A percentile compares a stretch with the other conserved stretches of the same genome.
phyloP scores from a whole-genome alignment of 2,888 invertebrate genomes.

The Cerastoderma edule region DNA sequence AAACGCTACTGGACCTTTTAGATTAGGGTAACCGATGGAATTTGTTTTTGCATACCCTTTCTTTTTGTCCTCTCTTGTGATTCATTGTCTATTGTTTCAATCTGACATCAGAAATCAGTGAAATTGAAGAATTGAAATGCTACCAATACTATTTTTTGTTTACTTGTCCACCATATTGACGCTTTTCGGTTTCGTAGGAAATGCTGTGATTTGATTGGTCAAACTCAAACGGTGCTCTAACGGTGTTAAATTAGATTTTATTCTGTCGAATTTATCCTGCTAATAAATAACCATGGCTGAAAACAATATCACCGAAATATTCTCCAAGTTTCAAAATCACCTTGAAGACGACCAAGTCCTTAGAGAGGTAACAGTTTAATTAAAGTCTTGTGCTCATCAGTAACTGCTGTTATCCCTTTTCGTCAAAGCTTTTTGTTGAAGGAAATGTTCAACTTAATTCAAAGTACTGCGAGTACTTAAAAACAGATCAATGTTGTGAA shows the following conservation, averaged over 20 bases:
- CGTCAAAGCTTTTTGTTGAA: too few relatives aligned
- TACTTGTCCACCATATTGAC: constrained; percentile 23
- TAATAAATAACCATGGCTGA: too few relatives aligned
- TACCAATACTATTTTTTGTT: background rate
- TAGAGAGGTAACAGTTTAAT: constrained; percentile 88
- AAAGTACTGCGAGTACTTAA: too few relatives aligned
- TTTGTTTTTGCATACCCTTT: background rate
- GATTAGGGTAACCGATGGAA: background rate
- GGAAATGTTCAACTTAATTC: too few relatives aligned
- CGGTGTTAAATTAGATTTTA: too few relatives aligned
- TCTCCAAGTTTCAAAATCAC: constrained; percentile 91
- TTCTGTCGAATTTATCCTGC: too few relatives aligned
- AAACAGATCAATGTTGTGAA: too few relatives aligned
- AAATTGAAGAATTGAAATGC: background rate
- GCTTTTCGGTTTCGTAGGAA: constrained; percentile 14
- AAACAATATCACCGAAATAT: constrained; percentile 83
- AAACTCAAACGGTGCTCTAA: constrained; percentile 9
- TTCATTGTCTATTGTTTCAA: background rate
- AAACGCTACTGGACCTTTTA: background rate
- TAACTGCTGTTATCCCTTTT: too few relatives aligned
- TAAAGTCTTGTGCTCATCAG: too few relatives aligned
- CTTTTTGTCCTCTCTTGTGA: background rate
- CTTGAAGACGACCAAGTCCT: constrained; percentile 91
- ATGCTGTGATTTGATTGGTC: constrained; percentile 11
- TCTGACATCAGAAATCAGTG: background rate